phyloP scores from a whole-genome alignment of 2,113 vertebrate species.

The Zosterops hypoxanthus region DNA sequence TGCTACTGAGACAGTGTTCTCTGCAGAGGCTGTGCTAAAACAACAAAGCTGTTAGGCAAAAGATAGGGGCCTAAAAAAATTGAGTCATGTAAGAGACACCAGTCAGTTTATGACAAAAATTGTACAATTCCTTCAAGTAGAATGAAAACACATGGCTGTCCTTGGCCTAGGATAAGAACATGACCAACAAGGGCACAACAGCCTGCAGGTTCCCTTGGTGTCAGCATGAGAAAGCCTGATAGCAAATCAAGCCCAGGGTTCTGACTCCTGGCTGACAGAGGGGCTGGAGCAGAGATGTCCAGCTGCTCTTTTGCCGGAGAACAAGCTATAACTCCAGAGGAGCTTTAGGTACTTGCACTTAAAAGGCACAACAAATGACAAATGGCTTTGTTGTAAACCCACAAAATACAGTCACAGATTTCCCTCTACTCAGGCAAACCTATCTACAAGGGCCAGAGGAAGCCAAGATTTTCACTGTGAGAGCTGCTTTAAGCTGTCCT shows the following conservation, averaged over 20 bases:
- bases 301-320: conserved; percentile 24
- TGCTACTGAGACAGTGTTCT: background rate
- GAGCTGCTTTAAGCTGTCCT: background rate
- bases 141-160: background rate
- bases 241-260: background rate
- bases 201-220: background rate
- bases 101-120: background rate
- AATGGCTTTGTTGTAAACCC: background rate
- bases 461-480: background rate
- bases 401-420: background rate
- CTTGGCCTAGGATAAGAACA: background rate
- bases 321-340: background rate
- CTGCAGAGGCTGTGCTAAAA: background rate
- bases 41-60: background rate
- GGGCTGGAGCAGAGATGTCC: background rate
- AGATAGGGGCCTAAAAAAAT: background rate
- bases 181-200: background rate
- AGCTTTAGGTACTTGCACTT: background rate
- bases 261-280: background rate
- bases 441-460: background rate
- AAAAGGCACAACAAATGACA: background rate
- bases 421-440: background rate
- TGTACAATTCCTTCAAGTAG: background rate
- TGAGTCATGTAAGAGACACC: background rate
- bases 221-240: background rate